phyloP scores from a whole-genome alignment of 2,797 vertebrate species.

The Falco columbarius region DNA sequence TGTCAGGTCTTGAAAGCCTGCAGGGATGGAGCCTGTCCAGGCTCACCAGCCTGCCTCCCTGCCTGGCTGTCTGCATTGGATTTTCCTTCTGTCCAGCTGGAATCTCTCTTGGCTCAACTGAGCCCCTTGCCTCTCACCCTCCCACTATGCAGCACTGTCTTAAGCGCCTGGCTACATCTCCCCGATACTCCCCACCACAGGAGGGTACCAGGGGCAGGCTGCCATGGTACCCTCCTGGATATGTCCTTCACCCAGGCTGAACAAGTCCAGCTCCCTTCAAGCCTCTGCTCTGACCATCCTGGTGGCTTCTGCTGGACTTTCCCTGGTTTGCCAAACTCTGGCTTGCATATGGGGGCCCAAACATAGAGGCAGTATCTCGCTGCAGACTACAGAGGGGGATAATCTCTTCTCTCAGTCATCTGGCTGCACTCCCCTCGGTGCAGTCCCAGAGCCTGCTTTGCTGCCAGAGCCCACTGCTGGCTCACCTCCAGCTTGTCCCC shows the following conservation, averaged over 20 bases:
- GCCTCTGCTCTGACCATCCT: background rate
- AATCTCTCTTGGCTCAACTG: background rate
- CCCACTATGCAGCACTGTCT: background rate
- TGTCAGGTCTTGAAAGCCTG: background rate
- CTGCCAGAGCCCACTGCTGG: background rate
- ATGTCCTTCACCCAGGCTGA: background rate
- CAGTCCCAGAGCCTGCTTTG: background rate
- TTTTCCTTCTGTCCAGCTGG: background rate
- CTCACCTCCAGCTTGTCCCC: background rate
- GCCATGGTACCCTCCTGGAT: background rate
- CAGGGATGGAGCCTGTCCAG: background rate
- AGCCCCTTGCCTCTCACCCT: background rate
- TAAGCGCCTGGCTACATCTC: background rate
- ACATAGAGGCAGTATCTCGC: rapidly evolving
- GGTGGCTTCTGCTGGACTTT: background rate
- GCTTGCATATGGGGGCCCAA: background rate
- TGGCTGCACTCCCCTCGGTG: background rate
- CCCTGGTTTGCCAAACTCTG: background rate
- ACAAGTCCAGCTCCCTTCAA: background rate
- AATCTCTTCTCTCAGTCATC: background rate
- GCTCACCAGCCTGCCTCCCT: background rate
- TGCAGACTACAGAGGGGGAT: background rate
- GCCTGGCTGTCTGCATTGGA: rapidly evolving
- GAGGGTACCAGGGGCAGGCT: background rate
- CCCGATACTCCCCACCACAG: rapidly evolving